These are phyloP conservation scores for Anaspis maculata DNA, from an alignment of 2,888 invertebrate genomes.

Conservation along the genomic window DNA sequence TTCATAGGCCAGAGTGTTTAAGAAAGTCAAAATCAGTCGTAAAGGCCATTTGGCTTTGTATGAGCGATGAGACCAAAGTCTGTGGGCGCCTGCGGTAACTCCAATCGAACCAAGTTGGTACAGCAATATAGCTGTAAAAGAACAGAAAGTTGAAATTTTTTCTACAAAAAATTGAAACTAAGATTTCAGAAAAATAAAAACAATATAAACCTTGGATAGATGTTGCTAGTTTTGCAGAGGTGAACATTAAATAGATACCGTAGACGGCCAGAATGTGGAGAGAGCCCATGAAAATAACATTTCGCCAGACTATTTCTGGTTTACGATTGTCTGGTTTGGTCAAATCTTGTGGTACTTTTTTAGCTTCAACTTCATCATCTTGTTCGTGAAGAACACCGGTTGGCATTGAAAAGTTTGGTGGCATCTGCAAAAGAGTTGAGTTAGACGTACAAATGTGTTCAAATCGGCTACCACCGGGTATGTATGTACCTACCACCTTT, in stretches of 20 bases:
- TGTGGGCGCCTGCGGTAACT: constrained; percentile 93
- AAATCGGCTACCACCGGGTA: no score
- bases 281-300: constrained; percentile 68
- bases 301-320: constrained; percentile 68
- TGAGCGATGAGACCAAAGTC: constrained; percentile 91
- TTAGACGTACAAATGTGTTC: no score
- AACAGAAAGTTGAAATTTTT: not conserved
- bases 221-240: constrained; percentile 67
- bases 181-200: no score
- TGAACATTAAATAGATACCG: constrained; percentile 63
- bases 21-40: constrained; percentile 65
- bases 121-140: constrained; percentile 57
- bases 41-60: constrained; percentile 93
- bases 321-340: constrained; percentile 46
- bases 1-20: constrained; percentile 59
- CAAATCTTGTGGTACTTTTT: constrained; percentile 17
- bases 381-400: constrained; percentile 58
- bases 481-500: no score
- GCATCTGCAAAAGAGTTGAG: constrained; percentile 22
- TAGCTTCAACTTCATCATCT: constrained; percentile 49
- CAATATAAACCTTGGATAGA: constrained; percentile 58
- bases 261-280: constrained; percentile 69
- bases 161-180: not conserved
- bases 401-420: constrained; percentile 35
- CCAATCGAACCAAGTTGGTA: constrained; percentile 79